phyloP scores from a whole-genome alignment of 2,888 invertebrate species.

The Proisotoma minuta region DNA sequence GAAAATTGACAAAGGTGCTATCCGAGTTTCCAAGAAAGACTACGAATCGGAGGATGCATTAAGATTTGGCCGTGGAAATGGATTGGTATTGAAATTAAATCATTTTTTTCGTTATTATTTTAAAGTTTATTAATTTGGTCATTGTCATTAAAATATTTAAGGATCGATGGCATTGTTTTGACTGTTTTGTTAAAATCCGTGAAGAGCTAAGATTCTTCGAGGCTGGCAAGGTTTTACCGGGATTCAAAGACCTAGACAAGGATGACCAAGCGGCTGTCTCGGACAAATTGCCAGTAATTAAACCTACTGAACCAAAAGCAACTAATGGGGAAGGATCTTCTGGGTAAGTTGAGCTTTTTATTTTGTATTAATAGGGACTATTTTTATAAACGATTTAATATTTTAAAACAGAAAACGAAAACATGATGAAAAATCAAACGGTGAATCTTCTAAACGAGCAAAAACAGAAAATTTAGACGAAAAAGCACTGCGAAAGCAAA shows the following conservation, averaged over 20 bases:
- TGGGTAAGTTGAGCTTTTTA: background rate
- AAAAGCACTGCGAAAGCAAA: slow-evolving; percentile 66
- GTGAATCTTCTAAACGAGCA: slow-evolving; percentile 36
- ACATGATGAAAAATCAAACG: slow-evolving; percentile 11
- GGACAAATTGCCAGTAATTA: slow-evolving; percentile 58
- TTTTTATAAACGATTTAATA: slow-evolving; percentile 12
- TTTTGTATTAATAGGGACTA: background rate
- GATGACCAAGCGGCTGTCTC: slow-evolving; percentile 67
- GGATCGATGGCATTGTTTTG: slow-evolving; percentile 82
- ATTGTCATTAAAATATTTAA: slow-evolving; percentile 6
- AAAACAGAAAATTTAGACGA: slow-evolving; percentile 53
- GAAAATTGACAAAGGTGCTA: slow-evolving; percentile 71
- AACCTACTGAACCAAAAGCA: background rate
- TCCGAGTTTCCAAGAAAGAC: slow-evolving; percentile 78
- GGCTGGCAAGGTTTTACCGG: slow-evolving; percentile 69
- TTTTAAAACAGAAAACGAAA: slow-evolving; percentile 18
- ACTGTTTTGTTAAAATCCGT: slow-evolving; percentile 77
- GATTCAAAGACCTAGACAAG: slow-evolving; percentile 63
- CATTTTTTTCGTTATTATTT: background rate
- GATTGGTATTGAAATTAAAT: slow-evolving; percentile 14
- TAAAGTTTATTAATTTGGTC: background rate
- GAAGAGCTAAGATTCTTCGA: slow-evolving; percentile 66
- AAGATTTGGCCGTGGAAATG: slow-evolving; percentile 70
- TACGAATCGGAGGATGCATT: slow-evolving; percentile 74
- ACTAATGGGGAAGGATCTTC: background rate